Evolutionary conservation across 1,140 invertebrate species (phyloP), one percentile per base, ranked within the genome.

Genomic region (Pachypeltis micranthus): DNA sequence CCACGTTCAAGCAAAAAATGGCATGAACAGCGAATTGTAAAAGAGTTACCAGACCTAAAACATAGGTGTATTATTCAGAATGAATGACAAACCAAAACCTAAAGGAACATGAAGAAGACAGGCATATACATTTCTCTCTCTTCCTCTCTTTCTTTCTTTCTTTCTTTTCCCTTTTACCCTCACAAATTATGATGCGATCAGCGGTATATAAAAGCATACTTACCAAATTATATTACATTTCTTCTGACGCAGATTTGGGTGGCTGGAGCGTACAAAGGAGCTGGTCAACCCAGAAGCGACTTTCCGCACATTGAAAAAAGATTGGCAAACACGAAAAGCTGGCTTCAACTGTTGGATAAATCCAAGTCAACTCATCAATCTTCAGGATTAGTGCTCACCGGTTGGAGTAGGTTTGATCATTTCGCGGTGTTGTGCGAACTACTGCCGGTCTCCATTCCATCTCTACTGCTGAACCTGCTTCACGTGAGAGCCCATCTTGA

Each of bases 351-450:
- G 1, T 31, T 66, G 19, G 28, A 58, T 25, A 28, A 39, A 29
- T 23, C 64, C 14, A 21, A 27, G n/a, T 16, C 26, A 4, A 31
- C 57, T 4, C 26, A 59, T n/a, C 28, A 29, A 14, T 47, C 67
- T 14, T 60, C 31, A 39, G 68, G 68, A 12, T 63, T 67, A 12
- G 63, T 67, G 23, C 29, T 67, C 4, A 69, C 68, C 21, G 68
- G 68, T 2, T 69, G 68, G 68, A 65, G 65, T 2, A 28, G 68
- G 14, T 64, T 85, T 71, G 85, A 86, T 68, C 85, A 86, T 70
- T 84, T 84, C 74, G 78, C 81, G 19, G 75, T 83, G 4, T 70
- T 86, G 2, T 84, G 82, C 74, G 85, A 86, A 69, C 71, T 86
- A 7, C 69, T 86, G 7, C 85, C 85, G 14, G 77, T 79, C 24